Percentiles rank a stretch among this genome's conserved stretches.
These are phyloP conservation scores for Nasonia giraulti DNA, from an alignment of 1,140 invertebrate genomes.

Conservation along the genomic window DNA sequence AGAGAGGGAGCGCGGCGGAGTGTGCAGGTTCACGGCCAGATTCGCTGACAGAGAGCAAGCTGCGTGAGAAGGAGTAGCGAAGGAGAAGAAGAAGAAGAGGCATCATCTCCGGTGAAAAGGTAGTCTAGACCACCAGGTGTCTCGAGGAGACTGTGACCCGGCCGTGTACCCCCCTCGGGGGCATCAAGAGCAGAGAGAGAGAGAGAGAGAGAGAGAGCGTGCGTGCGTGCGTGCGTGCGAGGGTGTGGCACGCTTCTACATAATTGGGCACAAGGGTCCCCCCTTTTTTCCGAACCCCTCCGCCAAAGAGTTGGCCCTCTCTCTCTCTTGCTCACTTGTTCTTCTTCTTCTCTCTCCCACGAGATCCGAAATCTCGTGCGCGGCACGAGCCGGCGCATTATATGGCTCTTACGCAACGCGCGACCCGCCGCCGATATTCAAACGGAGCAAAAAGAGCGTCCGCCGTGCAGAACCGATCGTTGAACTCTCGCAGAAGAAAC, in stretches of 20 bases:
- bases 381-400: constrained; percentile 60
- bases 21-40: constrained; percentile 17
- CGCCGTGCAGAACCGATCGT: too few species aligned
- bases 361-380: constrained; percentile 57
- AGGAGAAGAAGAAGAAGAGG: constrained; percentile 37
- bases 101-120: constrained; percentile 51
- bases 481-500: too few species aligned
- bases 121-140: constrained; percentile 61
- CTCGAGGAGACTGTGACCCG: constrained; percentile 47
- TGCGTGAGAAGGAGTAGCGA: background rate
- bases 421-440: constrained; percentile 46
- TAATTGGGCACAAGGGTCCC: constrained; percentile 63
- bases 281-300: constrained; percentile 56
- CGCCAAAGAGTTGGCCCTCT: constrained; percentile 40
- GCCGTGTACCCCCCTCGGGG: background rate
- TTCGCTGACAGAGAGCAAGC: background rate
- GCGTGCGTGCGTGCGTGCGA: constrained; percentile 59
- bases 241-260: constrained; percentile 64
- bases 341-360: constrained; percentile 55
- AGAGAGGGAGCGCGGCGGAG: too few species aligned
- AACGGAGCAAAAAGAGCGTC: background rate
- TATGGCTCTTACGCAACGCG: constrained; percentile 46
- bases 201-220: background rate
- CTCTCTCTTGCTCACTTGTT: constrained; percentile 33
- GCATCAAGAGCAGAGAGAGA: constrained; percentile 15